Evolutionary conservation across 2,113 vertebrate genomes (phyloP).

Genomic region (Scomber colias): DNA sequence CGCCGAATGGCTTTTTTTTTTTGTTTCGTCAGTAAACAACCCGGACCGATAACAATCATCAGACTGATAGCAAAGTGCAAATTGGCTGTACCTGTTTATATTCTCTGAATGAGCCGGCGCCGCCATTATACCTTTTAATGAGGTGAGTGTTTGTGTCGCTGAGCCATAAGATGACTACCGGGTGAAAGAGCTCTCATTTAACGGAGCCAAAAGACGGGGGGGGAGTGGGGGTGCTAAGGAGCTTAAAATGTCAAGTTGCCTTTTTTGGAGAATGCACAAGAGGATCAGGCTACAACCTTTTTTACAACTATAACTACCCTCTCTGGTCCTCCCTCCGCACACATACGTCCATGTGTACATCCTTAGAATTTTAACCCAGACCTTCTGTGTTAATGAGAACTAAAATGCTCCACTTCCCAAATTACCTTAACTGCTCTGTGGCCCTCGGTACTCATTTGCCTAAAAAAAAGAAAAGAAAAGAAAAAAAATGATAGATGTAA

Average conservation of each 20-base stretch:
- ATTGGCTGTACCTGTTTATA: slow-evolving; percentile 74
- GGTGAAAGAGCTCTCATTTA: slow-evolving; percentile 64
- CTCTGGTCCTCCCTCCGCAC: slow-evolving; percentile 18
- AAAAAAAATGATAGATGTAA: slow-evolving; percentile 76
- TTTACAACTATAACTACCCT: slow-evolving; percentile 36
- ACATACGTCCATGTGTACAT: background rate
- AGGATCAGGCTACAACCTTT: slow-evolving; percentile 45
- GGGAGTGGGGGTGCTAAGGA: slow-evolving; percentile 40
- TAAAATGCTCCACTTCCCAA: slow-evolving; percentile 63
- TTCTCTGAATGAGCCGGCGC: slow-evolving; percentile 40
- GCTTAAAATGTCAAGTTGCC: slow-evolving; percentile 77
- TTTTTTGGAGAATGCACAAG: slow-evolving; percentile 49
- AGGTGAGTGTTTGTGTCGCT: slow-evolving; percentile 57
- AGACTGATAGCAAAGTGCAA: slow-evolving; percentile 58
- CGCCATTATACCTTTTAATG: slow-evolving; percentile 74
- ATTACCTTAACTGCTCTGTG: slow-evolving; percentile 67
- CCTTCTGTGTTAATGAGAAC: slow-evolving; percentile 62
- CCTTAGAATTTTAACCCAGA: slow-evolving; percentile 1
- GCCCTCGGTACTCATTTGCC: slow-evolving; percentile 74
- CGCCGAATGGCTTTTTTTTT: slow-evolving; percentile 60
- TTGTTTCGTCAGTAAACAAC: slow-evolving; percentile 71
- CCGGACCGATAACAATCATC: slow-evolving; percentile 62
- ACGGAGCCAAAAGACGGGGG: slow-evolving; percentile 4
- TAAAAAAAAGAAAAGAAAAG: slow-evolving; percentile 18
- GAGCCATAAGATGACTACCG: slow-evolving; percentile 54